Evolutionary conservation across 2,888 invertebrate species (phyloP).

Genomic region (Sinohyriopsis cumingii): DNA sequence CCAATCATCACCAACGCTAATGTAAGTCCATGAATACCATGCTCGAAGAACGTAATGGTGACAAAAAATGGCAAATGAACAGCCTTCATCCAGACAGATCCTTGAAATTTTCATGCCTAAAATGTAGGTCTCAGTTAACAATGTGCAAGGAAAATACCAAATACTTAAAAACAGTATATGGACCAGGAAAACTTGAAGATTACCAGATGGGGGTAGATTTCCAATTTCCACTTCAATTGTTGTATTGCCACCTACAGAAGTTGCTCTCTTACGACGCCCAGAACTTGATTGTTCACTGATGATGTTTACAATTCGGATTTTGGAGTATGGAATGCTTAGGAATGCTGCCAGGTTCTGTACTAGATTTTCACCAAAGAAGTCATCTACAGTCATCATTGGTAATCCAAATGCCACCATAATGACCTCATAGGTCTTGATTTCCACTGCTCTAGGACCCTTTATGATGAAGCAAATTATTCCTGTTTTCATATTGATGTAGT

Average conservation of each 20-base stretch:
- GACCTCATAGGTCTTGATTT: constrained; percentile 40
- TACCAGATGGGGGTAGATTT: constrained; percentile 33
- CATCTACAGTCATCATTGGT: constrained; percentile 55
- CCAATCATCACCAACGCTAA: too few species aligned
- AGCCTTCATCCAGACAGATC: too few species aligned
- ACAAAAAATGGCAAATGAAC: background rate
- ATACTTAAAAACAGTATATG: too few species aligned
- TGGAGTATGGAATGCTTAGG: constrained; percentile 52
- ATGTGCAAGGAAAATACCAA: too few species aligned
- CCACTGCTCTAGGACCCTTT: constrained; percentile 44
- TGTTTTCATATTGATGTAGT: constrained; percentile 51
- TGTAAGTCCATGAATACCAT: background rate
- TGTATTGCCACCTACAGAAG: constrained; percentile 17
- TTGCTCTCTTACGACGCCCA: constrained; percentile 30
- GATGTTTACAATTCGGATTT: constrained; percentile 57
- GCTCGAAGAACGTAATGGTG: background rate
- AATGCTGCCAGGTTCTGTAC: constrained; percentile 61
- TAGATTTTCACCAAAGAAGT: constrained; percentile 64
- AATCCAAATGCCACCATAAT: constrained; percentile 49
- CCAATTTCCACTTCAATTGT: constrained; percentile 52
- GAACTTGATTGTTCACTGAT: constrained; percentile 36
- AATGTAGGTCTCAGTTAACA: too few species aligned
- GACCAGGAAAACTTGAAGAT: constrained; percentile 4
- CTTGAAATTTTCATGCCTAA: too few species aligned
- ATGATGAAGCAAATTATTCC: constrained; percentile 50